Evolutionary conservation across 2,797 vertebrate genomes (phyloP).

Genomic region (Sebastes itinus): DNA sequence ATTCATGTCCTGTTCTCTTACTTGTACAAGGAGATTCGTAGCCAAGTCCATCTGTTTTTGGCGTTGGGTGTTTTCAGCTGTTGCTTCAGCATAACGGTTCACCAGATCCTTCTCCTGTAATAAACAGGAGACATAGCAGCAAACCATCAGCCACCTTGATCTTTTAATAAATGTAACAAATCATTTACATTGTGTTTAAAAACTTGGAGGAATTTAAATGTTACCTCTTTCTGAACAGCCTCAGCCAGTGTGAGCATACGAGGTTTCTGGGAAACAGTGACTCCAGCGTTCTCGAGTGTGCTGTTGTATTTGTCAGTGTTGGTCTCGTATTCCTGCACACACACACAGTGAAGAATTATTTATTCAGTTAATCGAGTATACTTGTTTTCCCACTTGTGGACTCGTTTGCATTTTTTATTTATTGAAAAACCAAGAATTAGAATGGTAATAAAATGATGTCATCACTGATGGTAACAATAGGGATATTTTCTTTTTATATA

Average conservation of each 20-base stretch:
- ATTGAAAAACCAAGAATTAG: background rate
- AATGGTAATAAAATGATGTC: background rate
- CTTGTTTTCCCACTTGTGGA: background rate
- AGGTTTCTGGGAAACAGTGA: constrained; percentile 73
- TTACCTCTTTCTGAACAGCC: constrained; percentile 90
- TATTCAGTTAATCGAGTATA: background rate
- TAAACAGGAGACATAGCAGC: constrained; percentile 9
- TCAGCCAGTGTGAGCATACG: constrained; percentile 82
- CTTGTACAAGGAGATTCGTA: constrained; percentile 86
- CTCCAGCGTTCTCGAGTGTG: constrained; percentile 80
- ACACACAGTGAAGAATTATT: constrained; percentile 8
- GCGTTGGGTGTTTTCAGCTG: constrained; percentile 85
- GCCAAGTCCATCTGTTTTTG: constrained; percentile 90
- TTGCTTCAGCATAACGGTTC: constrained; percentile 84
- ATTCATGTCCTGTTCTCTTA: constrained; percentile 58
- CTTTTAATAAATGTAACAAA: background rate
- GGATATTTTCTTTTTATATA: background rate
- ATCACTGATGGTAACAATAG: background rate
- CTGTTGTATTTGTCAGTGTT: constrained; percentile 88
- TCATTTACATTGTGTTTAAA: background rate
- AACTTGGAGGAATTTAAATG: background rate
- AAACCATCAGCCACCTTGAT: background rate
- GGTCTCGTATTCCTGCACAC: constrained; percentile 88
- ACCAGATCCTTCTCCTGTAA: constrained; percentile 88
- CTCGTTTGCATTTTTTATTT: too few species aligned